Evolutionary conservation across 2,113 vertebrate species (phyloP).

Genomic region (Eclectus roratus): DNA sequence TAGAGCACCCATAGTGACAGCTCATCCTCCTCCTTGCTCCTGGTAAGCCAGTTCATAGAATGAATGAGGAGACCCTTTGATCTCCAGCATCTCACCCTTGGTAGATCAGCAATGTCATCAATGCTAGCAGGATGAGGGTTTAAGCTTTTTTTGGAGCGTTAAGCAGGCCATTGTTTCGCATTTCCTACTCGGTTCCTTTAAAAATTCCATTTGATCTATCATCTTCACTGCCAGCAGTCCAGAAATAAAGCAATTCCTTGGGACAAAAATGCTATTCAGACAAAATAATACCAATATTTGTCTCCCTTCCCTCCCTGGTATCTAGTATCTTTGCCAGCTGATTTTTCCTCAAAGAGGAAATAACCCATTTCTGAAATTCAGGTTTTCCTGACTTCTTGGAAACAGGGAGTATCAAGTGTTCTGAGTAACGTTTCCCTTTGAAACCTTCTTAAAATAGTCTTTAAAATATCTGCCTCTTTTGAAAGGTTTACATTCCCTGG

Average conservation of each 20-base stretch:
- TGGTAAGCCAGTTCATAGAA: not conserved
- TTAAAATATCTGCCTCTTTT: not conserved
- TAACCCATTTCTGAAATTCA: conserved; percentile 35
- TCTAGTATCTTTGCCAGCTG: conserved; percentile 21
- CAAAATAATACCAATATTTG: conserved; percentile 37
- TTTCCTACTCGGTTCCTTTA: conserved; percentile 30
- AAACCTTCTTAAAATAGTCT: conserved; percentile 35
- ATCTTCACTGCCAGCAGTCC: not conserved
- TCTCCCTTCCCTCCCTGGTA: conserved; percentile 3
- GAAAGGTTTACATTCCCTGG: conserved; percentile 18
- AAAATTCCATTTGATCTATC: conserved; percentile 47
- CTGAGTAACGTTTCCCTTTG: conserved; percentile 1
- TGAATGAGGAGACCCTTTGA: not conserved
- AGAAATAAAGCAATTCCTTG: conserved; percentile 41
- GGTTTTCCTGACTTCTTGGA: conserved; percentile 50
- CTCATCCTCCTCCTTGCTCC: not conserved
- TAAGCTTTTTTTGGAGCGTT: not conserved
- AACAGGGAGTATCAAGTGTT: conserved; percentile 29
- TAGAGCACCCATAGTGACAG: not conserved
- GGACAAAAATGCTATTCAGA: not conserved
- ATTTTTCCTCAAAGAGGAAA: conserved; percentile 46
- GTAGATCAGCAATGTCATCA: not conserved
- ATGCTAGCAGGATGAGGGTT: not conserved
- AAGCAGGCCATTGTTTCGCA: conserved; percentile 3
- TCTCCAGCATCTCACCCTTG: not conserved